These are phyloP conservation scores for Platalea minor DNA, from an alignment of 2,797 vertebrate genomes.

Conservation along the genomic window DNA sequence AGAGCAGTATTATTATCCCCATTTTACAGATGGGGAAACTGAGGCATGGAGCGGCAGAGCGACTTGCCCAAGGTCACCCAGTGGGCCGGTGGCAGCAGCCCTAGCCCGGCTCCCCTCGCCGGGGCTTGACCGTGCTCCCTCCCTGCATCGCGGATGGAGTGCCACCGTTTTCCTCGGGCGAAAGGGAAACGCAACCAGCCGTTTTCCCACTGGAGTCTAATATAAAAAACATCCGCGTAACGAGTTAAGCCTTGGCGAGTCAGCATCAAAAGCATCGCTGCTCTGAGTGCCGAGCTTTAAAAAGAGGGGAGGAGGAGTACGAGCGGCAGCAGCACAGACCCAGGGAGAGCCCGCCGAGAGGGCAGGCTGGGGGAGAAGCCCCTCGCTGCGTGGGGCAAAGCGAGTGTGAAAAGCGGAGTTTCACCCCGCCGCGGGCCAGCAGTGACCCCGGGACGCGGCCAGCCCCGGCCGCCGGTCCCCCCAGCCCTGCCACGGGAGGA, in stretches of 20 bases:
- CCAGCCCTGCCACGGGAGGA: neutral
- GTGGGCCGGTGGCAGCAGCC: neutral
- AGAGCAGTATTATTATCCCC: slow-evolving; percentile 50
- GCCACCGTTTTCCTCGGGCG: neutral
- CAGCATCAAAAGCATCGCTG: neutral
- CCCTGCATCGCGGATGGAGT: neutral
- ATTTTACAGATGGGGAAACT: slow-evolving; percentile 59
- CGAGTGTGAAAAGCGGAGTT: accelerated
- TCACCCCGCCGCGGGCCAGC: neutral
- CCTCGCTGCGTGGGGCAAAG: neutral
- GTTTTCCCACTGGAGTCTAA: neutral
- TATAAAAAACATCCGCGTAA: neutral
- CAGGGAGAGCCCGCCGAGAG: neutral
- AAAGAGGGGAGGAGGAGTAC: neutral
- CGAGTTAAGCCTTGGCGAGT: neutral
- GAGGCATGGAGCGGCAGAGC: slow-evolving; percentile 14
- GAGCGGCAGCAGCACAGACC: neutral
- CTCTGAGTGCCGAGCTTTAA: neutral
- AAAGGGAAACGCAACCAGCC: neutral
- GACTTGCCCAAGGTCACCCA: slow-evolving; percentile 30
- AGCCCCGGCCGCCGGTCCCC: neutral
- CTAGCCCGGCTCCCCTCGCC: neutral
- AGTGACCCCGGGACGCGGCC: accelerated
- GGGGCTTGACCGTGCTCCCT: neutral
- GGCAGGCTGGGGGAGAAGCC: neutral